Evolutionary conservation across 2,888 invertebrate species (phyloP).

Genomic region (Nezara viridula): DNA sequence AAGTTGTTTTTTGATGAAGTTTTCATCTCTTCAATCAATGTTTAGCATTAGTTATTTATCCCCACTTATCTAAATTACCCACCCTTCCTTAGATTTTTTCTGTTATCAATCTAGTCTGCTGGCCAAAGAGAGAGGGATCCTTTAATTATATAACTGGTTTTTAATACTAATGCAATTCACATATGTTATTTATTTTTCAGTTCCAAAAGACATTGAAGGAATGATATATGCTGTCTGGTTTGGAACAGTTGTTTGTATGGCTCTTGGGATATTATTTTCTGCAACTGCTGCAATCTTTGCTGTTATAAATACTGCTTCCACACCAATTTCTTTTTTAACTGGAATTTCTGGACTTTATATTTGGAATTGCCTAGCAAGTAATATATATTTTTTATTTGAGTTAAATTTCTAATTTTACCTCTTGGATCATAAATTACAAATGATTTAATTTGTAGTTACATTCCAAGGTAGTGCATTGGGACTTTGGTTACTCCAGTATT

Average conservation of each 20-base stretch:
- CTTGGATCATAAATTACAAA: background rate
- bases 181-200: background rate
- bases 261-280: slow-evolving; percentile 78
- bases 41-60: no score
- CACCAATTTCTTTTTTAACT: slow-evolving; percentile 78
- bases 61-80: no score
- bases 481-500: slow-evolving; percentile 89
- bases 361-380: slow-evolving; percentile 84
- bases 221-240: slow-evolving; percentile 84
- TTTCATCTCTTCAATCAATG: no score
- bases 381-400: slow-evolving; percentile 67
- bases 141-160: no score
- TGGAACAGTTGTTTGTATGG: slow-evolving; percentile 79
- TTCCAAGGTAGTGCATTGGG: slow-evolving; percentile 82
- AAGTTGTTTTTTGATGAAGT: no score
- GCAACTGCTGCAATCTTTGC: slow-evolving; percentile 82
- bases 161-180: background rate
- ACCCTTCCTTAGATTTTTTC: no score
- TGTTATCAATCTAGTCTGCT: no score
- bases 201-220: slow-evolving; percentile 71
- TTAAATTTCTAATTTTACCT: background rate
- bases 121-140: no score
- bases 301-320: slow-evolving; percentile 84
- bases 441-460: slow-evolving; percentile 74
- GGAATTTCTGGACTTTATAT: slow-evolving; percentile 80